Percentiles rank a stretch among this genome's conserved stretches.
These are phyloP conservation scores for Cairina moschata DNA, from an alignment of 2,113 vertebrate species.

Conservation along the genomic window DNA sequence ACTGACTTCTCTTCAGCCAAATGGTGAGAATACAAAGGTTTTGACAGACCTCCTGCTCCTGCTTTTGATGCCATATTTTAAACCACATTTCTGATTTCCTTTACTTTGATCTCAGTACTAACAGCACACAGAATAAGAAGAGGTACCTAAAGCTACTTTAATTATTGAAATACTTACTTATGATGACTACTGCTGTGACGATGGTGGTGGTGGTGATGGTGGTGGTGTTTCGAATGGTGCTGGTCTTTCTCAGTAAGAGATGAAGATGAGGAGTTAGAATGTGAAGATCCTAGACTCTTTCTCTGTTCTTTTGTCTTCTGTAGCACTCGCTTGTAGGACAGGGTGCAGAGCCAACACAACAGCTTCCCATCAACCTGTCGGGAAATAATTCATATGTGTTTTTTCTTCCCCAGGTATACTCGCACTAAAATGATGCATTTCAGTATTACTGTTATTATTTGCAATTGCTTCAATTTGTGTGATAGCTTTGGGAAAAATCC, in stretches of 20 bases:
- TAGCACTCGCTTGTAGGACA: conserved; percentile 96
- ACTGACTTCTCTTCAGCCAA: neutral
- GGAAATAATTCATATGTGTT: conserved; percentile 39
- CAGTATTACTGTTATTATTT: neutral
- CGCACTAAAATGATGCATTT: neutral
- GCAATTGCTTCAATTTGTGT: neutral
- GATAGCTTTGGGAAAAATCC: neutral
- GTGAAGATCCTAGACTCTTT: conserved; percentile 92
- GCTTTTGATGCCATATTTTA: neutral
- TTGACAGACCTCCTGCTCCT: neutral
- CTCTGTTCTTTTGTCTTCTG: conserved; percentile 99
- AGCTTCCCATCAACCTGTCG: conserved; percentile 96
- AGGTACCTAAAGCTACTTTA: neutral
- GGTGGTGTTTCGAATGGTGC: conserved; percentile 91
- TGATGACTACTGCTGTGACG: conserved; percentile 89
- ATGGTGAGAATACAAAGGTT: neutral
- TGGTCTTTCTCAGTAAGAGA: conserved; percentile 94
- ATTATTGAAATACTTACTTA: conserved; percentile 81
- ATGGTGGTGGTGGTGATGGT: conserved; percentile 90
- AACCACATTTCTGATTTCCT: neutral
- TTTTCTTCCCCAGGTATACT: neutral
- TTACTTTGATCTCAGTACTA: neutral
- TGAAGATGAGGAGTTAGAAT: conserved; percentile 89
- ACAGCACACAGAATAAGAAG: neutral
- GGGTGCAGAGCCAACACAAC: conserved; percentile 96